phyloP scores from a whole-genome alignment of 2,797 vertebrate genomes.

The Hapalemur alaotrensis region DNA sequence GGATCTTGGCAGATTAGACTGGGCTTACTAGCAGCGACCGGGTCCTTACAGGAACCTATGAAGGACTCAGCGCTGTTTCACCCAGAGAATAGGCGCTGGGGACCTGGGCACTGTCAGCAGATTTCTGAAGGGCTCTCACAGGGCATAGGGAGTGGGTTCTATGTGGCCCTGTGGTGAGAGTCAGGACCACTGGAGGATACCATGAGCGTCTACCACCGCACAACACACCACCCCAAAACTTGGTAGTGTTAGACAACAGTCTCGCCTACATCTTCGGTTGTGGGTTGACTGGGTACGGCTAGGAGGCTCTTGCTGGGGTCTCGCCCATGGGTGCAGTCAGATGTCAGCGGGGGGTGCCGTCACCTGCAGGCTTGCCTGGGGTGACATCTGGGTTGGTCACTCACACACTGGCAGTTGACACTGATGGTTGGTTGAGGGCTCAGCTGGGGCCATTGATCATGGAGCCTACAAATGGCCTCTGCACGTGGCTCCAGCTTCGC shows the following conservation, averaged over 20 bases:
- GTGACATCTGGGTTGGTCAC: no score
- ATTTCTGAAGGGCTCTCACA: background rate
- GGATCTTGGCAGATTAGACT: background rate
- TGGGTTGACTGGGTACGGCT: rapidly evolving
- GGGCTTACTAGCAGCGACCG: background rate
- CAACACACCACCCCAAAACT: no score
- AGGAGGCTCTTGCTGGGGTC: background rate
- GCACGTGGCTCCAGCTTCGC: rapidly evolving
- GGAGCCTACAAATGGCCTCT: background rate
- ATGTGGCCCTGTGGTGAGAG: background rate
- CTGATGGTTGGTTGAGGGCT: background rate
- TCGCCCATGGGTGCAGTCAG: rapidly evolving
- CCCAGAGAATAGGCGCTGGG: background rate
- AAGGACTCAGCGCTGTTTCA: rapidly evolving
- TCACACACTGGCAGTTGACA: rapidly evolving
- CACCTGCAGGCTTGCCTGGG: rapidly evolving
- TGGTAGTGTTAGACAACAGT: rapidly evolving
- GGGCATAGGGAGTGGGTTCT: background rate
- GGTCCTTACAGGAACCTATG: background rate
- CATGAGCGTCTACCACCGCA: rapidly evolving
- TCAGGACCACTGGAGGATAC: background rate
- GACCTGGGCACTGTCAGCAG: background rate
- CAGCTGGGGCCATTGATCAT: background rate
- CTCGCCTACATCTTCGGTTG: rapidly evolving
- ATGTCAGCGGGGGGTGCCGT: rapidly evolving